phyloP scores from a whole-genome alignment of 2,797 vertebrate genomes.

The Crenuchus spilurus region DNA sequence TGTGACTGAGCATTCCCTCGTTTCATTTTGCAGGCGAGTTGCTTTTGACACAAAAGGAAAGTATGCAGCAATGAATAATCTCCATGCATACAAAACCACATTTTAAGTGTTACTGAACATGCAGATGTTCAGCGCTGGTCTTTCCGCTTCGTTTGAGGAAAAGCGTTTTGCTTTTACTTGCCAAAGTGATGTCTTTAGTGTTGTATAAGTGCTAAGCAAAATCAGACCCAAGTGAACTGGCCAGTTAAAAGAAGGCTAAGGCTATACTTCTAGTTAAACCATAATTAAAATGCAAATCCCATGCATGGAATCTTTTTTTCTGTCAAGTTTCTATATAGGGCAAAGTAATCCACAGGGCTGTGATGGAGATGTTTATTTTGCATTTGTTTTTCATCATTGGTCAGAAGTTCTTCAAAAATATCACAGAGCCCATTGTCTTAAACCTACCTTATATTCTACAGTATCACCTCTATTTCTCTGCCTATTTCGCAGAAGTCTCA shows the following conservation, averaged over 20 bases:
- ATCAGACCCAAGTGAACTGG: neutral
- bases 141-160: neutral
- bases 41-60: slow-evolving; percentile 14
- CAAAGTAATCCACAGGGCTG: neutral
- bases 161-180: neutral
- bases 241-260: neutral
- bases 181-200: neutral
- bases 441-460: no score
- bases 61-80: slow-evolving; percentile 9
- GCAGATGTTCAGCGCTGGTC: slow-evolving; percentile 1
- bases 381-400: no score
- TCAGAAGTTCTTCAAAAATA: no score
- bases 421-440: no score
- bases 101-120: slow-evolving; percentile 12
- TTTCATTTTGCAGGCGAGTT: slow-evolving; percentile 6
- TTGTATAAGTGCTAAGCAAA: neutral
- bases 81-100: slow-evolving; percentile 4
- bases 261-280: no score
- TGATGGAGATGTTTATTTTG: no score
- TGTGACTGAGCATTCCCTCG: neutral
- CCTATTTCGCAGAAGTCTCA: no score
- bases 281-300: neutral
- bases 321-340: neutral
- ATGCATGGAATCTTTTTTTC: neutral
- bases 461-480: no score